These are phyloP conservation scores for Mythimna albipuncta DNA, from an alignment of 2,888 invertebrate species.

Conservation along the genomic window DNA sequence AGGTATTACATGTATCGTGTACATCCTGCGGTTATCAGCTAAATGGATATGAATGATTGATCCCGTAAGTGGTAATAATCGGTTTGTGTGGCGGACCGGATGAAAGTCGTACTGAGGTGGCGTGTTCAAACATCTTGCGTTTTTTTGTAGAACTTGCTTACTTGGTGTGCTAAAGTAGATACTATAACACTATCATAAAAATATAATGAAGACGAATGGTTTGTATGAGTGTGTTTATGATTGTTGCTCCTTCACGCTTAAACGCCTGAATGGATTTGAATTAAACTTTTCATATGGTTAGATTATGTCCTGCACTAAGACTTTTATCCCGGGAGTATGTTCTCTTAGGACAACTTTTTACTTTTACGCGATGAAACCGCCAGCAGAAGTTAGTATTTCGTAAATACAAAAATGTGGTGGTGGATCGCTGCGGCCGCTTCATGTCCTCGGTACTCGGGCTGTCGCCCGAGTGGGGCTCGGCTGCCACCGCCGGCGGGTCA, in stretches of 20 bases:
- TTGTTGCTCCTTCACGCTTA: no score
- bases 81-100: constrained; percentile 72
- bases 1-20: constrained; percentile 70
- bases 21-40: constrained; percentile 81
- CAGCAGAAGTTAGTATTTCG: constrained; percentile 43
- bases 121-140: constrained; percentile 69
- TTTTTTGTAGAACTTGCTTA: constrained; percentile 68
- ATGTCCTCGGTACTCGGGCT: constrained; percentile 8
- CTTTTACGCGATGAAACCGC: no score
- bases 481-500: constrained; percentile 71
- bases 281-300: no score
- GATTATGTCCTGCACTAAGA: no score
- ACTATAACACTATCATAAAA: constrained; percentile 4
- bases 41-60: constrained; percentile 86
- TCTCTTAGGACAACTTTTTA: no score
- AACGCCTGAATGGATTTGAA: no score
- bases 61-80: constrained; percentile 78
- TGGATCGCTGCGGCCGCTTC: constrained; percentile 9
- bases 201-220: no score
- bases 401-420: constrained; percentile 57
- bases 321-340: no score
- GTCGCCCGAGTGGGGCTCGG: constrained; percentile 55
- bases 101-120: constrained; percentile 68
- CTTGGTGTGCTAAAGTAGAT: constrained; percentile 55
- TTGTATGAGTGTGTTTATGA: no score